phyloP scores from a whole-genome alignment of 2,797 vertebrate species.

The Sebastes flavidus region DNA sequence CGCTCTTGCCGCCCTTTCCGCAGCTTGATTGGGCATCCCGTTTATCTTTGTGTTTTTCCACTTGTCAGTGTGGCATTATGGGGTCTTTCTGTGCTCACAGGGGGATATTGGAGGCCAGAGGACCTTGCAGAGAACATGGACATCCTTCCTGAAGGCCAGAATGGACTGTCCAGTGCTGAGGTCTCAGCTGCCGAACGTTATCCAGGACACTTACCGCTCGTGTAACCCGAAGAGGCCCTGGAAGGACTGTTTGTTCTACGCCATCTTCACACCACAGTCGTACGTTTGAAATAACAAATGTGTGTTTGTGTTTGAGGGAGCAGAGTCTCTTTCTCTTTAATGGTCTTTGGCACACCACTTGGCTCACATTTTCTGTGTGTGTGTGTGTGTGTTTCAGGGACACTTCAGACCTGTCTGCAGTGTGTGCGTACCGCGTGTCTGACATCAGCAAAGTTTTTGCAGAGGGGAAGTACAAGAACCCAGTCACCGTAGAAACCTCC shows the following conservation, averaged over 20 bases:
- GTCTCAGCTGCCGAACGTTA: slow-evolving; percentile 78
- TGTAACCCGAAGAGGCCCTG: slow-evolving; percentile 70
- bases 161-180: slow-evolving; percentile 82
- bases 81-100: slow-evolving; percentile 50
- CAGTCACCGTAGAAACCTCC: slow-evolving; percentile 71
- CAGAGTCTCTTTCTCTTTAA: not conserved
- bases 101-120: slow-evolving; percentile 80
- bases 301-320: slow-evolving; percentile 18
- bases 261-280: slow-evolving; percentile 82
- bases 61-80: not conserved
- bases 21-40: slow-evolving; percentile 15
- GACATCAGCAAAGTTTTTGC: slow-evolving; percentile 80
- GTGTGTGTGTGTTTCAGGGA: slow-evolving; percentile 70
- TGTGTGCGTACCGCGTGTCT: slow-evolving; percentile 74
- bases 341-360: slow-evolving; percentile 14
- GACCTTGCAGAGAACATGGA: slow-evolving; percentile 85
- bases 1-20: not conserved
- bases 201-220: slow-evolving; percentile 83
- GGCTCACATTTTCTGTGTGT: slow-evolving; percentile 17
- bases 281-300: slow-evolving; percentile 61
- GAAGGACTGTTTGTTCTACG: slow-evolving; percentile 82
- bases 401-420: slow-evolving; percentile 78
- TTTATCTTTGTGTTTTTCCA: not conserved
- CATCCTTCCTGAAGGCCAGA: slow-evolving; percentile 84
- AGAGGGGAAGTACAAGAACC: slow-evolving; percentile 82